phyloP scores from a whole-genome alignment of 2,797 vertebrate genomes.

The Gymnothorax javanicus region DNA sequence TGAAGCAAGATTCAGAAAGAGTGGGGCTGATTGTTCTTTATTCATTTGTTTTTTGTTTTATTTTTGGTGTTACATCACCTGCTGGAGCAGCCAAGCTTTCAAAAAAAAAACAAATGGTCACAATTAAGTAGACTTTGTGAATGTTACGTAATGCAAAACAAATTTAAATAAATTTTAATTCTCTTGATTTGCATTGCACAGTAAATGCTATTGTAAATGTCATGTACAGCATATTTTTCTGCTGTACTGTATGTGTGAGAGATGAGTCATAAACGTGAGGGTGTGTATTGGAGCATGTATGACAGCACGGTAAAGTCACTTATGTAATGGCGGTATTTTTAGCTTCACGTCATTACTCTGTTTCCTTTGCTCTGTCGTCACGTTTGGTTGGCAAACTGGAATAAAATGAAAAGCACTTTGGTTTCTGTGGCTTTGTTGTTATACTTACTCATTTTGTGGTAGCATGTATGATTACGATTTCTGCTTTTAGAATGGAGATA shows the following conservation, averaged over 20 bases:
- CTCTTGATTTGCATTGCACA: neutral
- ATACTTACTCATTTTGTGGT: neutral
- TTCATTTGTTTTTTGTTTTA: neutral
- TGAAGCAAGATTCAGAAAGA: neutral
- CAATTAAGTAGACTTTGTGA: neutral
- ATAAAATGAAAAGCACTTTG: conserved; percentile 9
- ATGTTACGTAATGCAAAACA: neutral
- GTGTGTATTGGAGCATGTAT: neutral
- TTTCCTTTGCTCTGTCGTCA: neutral
- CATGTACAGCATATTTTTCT: neutral
- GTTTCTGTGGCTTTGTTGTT: neutral
- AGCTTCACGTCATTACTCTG: conserved; percentile 11
- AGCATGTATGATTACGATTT: neutral
- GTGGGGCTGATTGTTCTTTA: neutral
- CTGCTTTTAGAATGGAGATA: neutral
- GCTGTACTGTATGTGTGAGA: neutral
- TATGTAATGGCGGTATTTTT: conserved; percentile 21
- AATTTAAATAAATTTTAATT: neutral
- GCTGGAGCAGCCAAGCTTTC: neutral
- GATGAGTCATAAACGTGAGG: neutral
- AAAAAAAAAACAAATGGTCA: neutral
- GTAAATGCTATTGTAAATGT: neutral
- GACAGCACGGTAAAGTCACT: neutral
- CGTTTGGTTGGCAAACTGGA: neutral
- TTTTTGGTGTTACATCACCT: neutral